Base-by-base conservation (phyloP, 2,113 vertebrate genomes). In the Nothobranchius furzeri region DNA sequence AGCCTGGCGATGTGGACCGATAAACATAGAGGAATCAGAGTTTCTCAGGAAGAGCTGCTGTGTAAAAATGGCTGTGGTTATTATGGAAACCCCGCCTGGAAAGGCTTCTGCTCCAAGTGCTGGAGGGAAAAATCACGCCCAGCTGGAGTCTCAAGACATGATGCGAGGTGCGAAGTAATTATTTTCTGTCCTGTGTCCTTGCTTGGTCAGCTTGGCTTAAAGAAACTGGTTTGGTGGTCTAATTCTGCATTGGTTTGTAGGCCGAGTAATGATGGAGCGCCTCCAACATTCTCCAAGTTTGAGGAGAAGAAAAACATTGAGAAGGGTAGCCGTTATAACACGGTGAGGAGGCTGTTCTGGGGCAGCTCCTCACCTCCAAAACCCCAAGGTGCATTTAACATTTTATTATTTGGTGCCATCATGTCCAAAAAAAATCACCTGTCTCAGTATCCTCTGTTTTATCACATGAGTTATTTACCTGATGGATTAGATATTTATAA, bases 71-170 rank as follows among this genome's bases (percentile, higher is more conserved):
- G 82, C 70, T 94, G 93, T 68, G 93, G 93, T 2, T 94, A 88
- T 72, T 94, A 93, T 82, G 93, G 93, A 56, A 94, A 94, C 76
- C 89, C 92, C 2, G 89, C 78, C 6, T 94, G 93, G 93, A 89
- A 93, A 57, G 93, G 93, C 51, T 93, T 91, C 70, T 94, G 93
- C 78, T 94, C 93, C 30, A 93, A 93, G 65, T 94, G 93, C 86
- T 94, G 93, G 93, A 89, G 91, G 55, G 87, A 92, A 40, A 70
- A 70, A 61, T 78, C 83, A 12, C 87, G 86, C n/a, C 62, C 81
- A 11, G 42, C 74, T 7, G 91, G 58, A 74, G 59, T 75, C 17
- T 67, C 20, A 6, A 85, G 51, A 51, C 82, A 85, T 64, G 87
- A 91, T 30, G 10, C 68, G 1, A 87, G 89, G 90, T 92, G 37